A percentile compares a stretch with the other conserved stretches of the same genome.
These are phyloP conservation scores for Etia nguti DNA, from an alignment of 2,113 vertebrate genomes.

Conservation along the genomic window DNA sequence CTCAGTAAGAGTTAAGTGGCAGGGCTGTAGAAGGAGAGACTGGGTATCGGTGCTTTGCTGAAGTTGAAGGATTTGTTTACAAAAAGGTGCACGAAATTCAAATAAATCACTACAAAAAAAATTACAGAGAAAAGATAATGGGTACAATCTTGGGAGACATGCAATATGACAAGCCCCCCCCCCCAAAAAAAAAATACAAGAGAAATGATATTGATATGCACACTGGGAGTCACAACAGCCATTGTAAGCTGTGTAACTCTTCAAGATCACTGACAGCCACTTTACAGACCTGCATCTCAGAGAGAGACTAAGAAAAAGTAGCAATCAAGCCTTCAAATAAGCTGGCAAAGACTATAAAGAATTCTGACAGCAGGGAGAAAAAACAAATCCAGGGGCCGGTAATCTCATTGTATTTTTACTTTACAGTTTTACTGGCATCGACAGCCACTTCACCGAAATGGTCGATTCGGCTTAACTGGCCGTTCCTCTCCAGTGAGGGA, in stretches of 20 bases:
- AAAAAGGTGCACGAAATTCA: slow-evolving; percentile 26
- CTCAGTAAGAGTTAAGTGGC: not conserved
- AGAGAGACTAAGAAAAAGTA: not conserved
- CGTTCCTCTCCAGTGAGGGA: slow-evolving; percentile 26
- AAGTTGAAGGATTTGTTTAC: slow-evolving; percentile 3
- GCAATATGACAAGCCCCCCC: not conserved
- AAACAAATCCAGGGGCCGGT: slow-evolving; percentile 1
- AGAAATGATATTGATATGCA: not conserved
- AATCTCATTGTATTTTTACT: slow-evolving; percentile 34
- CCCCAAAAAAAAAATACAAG: not conserved
- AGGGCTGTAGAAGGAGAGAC: not conserved
- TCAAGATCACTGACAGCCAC: not conserved
- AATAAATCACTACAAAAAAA: not conserved
- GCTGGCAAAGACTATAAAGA: not conserved
- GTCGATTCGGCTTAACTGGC: slow-evolving; percentile 55
- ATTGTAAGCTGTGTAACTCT: not conserved
- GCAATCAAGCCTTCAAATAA: slow-evolving; percentile 9
- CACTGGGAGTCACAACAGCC: not conserved
- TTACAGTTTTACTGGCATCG: slow-evolving; percentile 26
- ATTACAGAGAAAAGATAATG: not conserved
- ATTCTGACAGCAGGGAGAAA: not conserved
- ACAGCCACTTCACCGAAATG: slow-evolving; percentile 48
- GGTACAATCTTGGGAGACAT: not conserved
- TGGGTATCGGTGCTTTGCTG: not conserved
- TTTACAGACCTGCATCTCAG: not conserved